Evolutionary conservation across 2,888 invertebrate species (phyloP), one percentile per base, ranked within the genome.

Genomic region (Drosophila paranaensis): DNA sequence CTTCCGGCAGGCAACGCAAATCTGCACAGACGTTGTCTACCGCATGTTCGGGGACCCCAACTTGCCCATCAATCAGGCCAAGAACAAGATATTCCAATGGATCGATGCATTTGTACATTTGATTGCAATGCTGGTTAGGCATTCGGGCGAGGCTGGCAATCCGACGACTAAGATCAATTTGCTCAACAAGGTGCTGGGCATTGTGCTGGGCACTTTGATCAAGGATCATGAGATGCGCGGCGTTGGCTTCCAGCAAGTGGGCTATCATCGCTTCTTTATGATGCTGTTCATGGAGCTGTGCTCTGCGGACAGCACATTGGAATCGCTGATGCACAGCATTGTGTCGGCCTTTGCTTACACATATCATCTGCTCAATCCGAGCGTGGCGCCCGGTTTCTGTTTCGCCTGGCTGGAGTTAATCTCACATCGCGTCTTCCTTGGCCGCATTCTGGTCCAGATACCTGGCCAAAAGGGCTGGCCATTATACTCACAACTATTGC

Each of bases 321-420:
- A 99, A 93, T 96, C 97, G 58, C 97, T 99, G 90, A 98, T 98
- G 93, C 97, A 96, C 55, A 93, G 91, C 86, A 93, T 98, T 82
- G 94, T 99, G 55, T 98, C 98, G 20, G 98, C 98, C 10, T 99
- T 98, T 93, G 98, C 98, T 92, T 98, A 99, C 93, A 97, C 98
- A 0, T 95, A 99, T 79, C 98, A 98, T 90, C 96, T 98, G 82
- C 94, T 99, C 77, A 95, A 98, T 64, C 99, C 99, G 11, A 95
- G 96, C 51, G 96, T 97, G 84, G 98, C 98, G 0, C 98, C 99
- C 0, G 98, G 98, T 0, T 99, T 99, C 93, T 97, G 98, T 65
- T 99, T 98, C 93, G 98, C 99, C 3, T 99, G 99, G 99, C 94
- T 99, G 65, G 99, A 99, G 93, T 94, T 99, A 53, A 97, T 99